A percentile compares a stretch with the other conserved stretches of the same genome.
These are phyloP conservation scores for Drosophila sp. DNA, from an alignment of 1,140 invertebrate species.

Conservation along the genomic window DNA sequence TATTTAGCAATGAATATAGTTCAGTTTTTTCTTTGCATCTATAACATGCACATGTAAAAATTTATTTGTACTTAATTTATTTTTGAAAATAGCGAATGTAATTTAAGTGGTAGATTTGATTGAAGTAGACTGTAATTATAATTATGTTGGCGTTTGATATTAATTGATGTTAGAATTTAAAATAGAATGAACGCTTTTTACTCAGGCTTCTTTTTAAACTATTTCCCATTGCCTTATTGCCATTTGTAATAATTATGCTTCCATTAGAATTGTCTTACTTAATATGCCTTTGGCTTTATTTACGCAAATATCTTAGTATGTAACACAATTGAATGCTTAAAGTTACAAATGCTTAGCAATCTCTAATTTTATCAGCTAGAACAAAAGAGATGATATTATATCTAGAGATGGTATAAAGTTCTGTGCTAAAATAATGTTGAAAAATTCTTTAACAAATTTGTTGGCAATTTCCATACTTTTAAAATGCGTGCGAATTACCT, in stretches of 20 bases:
- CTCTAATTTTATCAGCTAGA: slow-evolving; percentile 38
- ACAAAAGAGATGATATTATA: slow-evolving; percentile 37
- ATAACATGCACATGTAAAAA: no score
- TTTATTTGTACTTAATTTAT: no score
- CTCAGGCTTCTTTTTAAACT: no score
- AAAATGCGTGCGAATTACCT: slow-evolving; percentile 39
- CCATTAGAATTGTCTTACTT: not conserved
- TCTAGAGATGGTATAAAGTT: slow-evolving; percentile 57
- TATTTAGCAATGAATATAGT: no score
- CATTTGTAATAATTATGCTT: not conserved
- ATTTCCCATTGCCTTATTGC: no score
- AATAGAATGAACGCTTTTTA: no score
- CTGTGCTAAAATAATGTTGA: slow-evolving; percentile 31
- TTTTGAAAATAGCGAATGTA: no score
- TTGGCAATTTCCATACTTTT: slow-evolving; percentile 1
- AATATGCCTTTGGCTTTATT: slow-evolving; percentile 71
- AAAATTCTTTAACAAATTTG: not conserved
- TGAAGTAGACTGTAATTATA: no score
- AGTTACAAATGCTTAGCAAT: slow-evolving; percentile 55
- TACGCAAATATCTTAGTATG: slow-evolving; percentile 58
- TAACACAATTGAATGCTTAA: slow-evolving; percentile 61
- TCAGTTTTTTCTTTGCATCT: no score
- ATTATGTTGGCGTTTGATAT: no score
- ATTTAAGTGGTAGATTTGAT: no score
- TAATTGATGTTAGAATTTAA: no score